A percentile compares a stretch with the other conserved stretches of the same genome.
Evolutionary conservation across 92 coral and sea anemone genomes (phyloP).

Genomic region (Desmophyllum pertusum): DNA sequence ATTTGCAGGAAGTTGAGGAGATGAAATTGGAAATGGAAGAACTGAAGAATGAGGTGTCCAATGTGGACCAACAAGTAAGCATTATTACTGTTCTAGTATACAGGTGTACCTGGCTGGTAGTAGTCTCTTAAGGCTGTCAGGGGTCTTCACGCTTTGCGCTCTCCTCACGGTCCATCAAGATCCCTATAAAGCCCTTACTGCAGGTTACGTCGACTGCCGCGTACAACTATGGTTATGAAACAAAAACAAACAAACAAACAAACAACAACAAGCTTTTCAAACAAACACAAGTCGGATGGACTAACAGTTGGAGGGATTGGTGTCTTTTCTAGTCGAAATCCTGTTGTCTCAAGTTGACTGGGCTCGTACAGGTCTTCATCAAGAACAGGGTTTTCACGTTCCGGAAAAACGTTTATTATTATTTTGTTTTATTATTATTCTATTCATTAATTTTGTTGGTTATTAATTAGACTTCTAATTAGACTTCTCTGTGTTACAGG

Average conservation of each 20-base stretch:
- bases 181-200: too few species aligned
- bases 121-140: neutral
- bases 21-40: slow-evolving; percentile 92
- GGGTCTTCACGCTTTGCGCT: neutral
- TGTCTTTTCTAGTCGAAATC: too few species aligned
- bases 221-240: too few species aligned
- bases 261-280: too few species aligned
- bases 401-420: neutral
- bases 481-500: slow-evolving; percentile 40
- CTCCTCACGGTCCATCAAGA: neutral
- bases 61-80: slow-evolving; percentile 82
- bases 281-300: too few species aligned
- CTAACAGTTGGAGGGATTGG: too few species aligned
- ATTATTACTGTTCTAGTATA: neutral
- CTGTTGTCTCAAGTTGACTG: too few species aligned
- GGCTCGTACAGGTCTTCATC: neutral
- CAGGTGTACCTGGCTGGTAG: too few species aligned
- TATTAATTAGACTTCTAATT: neutral
- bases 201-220: too few species aligned
- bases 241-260: too few species aligned
- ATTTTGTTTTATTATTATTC: neutral
- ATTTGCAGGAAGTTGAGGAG: slow-evolving; percentile 87
- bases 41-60: slow-evolving; percentile 67
- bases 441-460: neutral
- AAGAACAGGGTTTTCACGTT: neutral